Base-by-base conservation (phyloP, 2,113 vertebrate species). In the Tetraodon nigroviridis region DNA sequence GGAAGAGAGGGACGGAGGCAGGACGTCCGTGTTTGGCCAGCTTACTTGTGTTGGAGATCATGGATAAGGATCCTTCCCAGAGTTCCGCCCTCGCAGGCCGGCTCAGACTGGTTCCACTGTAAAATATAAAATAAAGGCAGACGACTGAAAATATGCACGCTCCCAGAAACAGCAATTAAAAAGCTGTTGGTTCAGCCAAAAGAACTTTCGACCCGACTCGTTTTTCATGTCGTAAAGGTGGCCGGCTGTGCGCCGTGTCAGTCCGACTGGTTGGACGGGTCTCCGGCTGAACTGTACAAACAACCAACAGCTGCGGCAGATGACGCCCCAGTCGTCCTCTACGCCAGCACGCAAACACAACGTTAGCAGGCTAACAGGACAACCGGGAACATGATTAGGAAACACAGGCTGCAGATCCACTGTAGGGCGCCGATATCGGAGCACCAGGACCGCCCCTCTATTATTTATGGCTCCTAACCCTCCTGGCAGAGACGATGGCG, bases 191-290 rank as follows among this genome's bases (percentile, higher is more conserved):
- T 10, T 14, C 0, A 47, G 55, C 50, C 46, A 17, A 18, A 1
- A 14, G 2, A 57, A 32, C 42, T 42, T 55, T 29, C 15, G 13
- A 19, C 13, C n/a, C 0, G 52, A 40, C 0, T 13, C 13, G 3
- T 41, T 17, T 53, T 19, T 15, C 20, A 8, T 2, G 44, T 62
- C n/a, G n/a, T 19, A 24, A 22, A 32, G 32, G 42, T 0, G 0
- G 44, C n/a, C 19, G 73, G 42, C 55, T 20, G 56, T 53, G 17
- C 49, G 20, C 19, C 40, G 55, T 46, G 58, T 73, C 61, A 61
- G 66, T 71, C 55, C 55, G 64, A 85, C 85, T 71, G 67, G 85
- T 86, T 71, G 61, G 63, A 69, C 74, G 50, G 65, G 78, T 71
- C 21, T 52, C n/a, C 0, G 29, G 11, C 24, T 61, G 40, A n/a